Conservation (phyloP, 2,888 invertebrate species). For the Synanthedon vespiformis region DNA sequence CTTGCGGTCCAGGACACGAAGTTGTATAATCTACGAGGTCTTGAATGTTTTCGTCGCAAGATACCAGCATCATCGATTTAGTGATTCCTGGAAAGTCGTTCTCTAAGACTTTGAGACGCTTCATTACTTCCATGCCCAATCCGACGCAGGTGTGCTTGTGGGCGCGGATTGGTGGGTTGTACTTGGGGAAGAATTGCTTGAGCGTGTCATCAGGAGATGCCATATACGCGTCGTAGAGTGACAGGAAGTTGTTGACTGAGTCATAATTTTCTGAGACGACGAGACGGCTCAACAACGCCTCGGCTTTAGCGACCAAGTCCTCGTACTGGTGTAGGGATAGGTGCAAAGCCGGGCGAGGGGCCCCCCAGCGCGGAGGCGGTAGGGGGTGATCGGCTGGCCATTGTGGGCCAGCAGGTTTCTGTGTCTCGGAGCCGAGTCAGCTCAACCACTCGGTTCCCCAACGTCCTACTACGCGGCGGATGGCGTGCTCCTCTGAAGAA, state of each 20-base stretch:
- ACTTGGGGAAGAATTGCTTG: conserved; percentile 83
- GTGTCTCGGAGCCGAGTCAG: conserved; percentile 84
- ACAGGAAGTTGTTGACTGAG: conserved; percentile 87
- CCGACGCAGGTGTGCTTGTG: conserved; percentile 92
- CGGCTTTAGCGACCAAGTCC: conserved; percentile 84
- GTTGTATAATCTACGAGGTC: conserved; percentile 73
- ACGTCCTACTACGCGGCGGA: conserved; percentile 78
- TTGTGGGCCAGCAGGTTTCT: conserved; percentile 31
- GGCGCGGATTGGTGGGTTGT: conserved; percentile 84
- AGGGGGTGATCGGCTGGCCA: conserved; percentile 66
- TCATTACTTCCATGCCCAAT: conserved; percentile 85
- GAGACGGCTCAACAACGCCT: conserved; percentile 85
- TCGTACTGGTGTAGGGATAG: conserved; percentile 84
- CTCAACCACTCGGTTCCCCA: conserved; percentile 97
- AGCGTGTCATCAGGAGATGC: conserved; percentile 76
- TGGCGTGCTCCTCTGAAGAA: conserved; percentile 57
- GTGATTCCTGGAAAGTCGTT: conserved; percentile 77
- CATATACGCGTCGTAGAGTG: conserved; percentile 75
- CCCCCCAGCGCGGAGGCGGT: conserved; percentile 60
- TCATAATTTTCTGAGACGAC: conserved; percentile 90
- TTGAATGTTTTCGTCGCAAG: conserved; percentile 88
- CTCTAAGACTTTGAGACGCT: conserved; percentile 72
- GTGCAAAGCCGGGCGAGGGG: conserved; percentile 71
- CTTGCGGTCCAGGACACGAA: conserved; percentile 71
- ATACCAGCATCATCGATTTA: conserved; percentile 79